phyloP scores from a whole-genome alignment of 2,888 invertebrate genomes.

The Crossocerus cetratus region DNA sequence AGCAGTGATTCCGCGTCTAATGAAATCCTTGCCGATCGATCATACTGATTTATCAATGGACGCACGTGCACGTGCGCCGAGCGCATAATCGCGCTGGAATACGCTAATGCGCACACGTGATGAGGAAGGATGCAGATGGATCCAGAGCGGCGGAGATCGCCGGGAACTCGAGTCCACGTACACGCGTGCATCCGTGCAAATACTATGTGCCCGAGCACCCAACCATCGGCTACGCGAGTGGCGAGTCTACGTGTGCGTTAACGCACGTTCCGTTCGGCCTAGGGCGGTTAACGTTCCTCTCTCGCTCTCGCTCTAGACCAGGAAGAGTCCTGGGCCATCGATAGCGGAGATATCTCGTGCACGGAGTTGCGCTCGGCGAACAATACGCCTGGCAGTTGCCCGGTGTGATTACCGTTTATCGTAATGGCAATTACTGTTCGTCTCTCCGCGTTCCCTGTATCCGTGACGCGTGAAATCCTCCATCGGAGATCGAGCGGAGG shows the following conservation, averaged over 20 bases:
- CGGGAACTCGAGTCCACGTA: constrained; percentile 6
- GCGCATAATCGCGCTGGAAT: background rate
- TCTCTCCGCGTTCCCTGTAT: constrained; percentile 7
- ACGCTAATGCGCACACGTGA: constrained; percentile 24
- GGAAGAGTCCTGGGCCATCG: constrained; percentile 52
- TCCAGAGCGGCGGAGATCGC: constrained; percentile 34
- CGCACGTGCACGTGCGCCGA: no score
- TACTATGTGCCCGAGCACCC: constrained; percentile 2
- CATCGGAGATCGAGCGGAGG: background rate
- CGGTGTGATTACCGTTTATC: constrained; percentile 43
- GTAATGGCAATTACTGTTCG: constrained; percentile 38
- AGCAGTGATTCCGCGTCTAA: no score
- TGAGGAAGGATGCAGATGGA: constrained; percentile 39
- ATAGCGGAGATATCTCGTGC: constrained; percentile 48
- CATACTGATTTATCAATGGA: no score
- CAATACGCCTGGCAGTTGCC: constrained; percentile 44
- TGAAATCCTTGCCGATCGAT: no score
- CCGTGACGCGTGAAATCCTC: background rate
- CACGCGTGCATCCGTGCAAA: constrained; percentile 27
- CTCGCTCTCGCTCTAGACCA: constrained; percentile 30
- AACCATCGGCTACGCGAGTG: constrained; percentile 46
- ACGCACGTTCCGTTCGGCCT: constrained; percentile 54
- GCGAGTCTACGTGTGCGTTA: constrained; percentile 47
- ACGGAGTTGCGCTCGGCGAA: constrained; percentile 29
- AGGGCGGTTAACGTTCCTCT: constrained; percentile 42